These are phyloP conservation scores for Jaculus jaculus DNA, from an alignment of 2,113 vertebrate species.

Conservation along the genomic window DNA sequence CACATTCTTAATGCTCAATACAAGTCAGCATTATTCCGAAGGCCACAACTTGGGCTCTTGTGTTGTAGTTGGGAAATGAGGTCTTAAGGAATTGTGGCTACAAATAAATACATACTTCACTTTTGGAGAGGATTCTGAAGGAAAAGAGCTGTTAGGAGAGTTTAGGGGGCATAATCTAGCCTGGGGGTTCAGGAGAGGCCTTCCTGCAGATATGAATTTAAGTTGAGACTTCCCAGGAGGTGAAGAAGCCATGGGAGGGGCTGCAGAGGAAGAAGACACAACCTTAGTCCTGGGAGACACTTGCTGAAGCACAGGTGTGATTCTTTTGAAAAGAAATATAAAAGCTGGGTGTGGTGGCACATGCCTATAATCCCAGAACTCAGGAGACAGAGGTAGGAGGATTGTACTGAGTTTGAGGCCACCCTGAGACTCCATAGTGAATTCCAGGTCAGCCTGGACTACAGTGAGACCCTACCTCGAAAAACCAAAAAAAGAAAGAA, in stretches of 20 bases:
- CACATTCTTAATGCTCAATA: neutral
- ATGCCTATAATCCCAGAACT: too few species aligned
- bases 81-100: neutral
- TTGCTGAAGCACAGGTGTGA: neutral
- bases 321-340: conserved; percentile 5
- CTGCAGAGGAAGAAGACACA: neutral
- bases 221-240: neutral
- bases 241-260: neutral
- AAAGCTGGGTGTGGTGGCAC: too few species aligned
- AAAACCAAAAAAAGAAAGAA: too few species aligned
- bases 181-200: neutral
- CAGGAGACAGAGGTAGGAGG: too few species aligned
- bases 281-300: neutral
- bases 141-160: neutral
- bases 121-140: neutral
- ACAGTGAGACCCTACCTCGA: too few species aligned
- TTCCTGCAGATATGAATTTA: neutral
- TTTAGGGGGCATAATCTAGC: neutral
- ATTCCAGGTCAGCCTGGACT: too few species aligned
- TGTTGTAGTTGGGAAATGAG: neutral
- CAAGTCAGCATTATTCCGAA: neutral
- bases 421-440: too few species aligned
- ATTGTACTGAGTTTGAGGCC: too few species aligned
- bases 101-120: neutral
- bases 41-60: neutral